phyloP scores from a whole-genome alignment of 2,113 vertebrate genomes.

The Callithrix jacchus region DNA sequence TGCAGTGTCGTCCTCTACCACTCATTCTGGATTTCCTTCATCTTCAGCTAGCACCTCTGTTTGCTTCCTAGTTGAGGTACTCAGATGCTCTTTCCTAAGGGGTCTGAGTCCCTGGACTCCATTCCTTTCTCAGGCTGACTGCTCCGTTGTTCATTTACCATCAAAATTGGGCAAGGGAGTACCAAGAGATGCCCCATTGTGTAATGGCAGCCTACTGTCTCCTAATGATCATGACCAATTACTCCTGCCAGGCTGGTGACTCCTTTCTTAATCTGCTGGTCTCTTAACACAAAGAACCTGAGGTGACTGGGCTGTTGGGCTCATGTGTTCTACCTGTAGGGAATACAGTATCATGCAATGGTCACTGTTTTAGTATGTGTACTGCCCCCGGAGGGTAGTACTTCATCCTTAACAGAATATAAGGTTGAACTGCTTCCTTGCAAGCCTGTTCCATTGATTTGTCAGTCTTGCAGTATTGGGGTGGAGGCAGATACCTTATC shows the following conservation, averaged over 20 bases:
- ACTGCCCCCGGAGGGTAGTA: background rate
- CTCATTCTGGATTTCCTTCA: too few species aligned
- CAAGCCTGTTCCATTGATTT: too few species aligned
- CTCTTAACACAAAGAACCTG: background rate
- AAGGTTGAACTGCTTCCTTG: background rate
- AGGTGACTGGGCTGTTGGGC: background rate
- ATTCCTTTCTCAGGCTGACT: background rate
- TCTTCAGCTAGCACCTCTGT: background rate
- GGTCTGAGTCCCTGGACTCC: background rate
- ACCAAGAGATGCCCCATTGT: background rate
- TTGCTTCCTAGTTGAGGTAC: background rate
- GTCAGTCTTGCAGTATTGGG: background rate
- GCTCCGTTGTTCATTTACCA: background rate
- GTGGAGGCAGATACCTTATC: background rate
- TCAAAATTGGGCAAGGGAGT: too few species aligned
- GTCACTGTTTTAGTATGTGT: background rate
- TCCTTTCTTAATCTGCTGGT: background rate
- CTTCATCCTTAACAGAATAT: background rate
- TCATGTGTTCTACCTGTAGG: background rate
- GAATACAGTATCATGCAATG: background rate
- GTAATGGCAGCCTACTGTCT: background rate
- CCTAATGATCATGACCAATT: background rate
- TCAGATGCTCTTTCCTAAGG: background rate
- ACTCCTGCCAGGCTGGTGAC: background rate
- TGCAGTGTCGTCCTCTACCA: background rate